Evolutionary conservation across 2,888 invertebrate species (phyloP).

Genomic region (Cheilosia pagana): DNA sequence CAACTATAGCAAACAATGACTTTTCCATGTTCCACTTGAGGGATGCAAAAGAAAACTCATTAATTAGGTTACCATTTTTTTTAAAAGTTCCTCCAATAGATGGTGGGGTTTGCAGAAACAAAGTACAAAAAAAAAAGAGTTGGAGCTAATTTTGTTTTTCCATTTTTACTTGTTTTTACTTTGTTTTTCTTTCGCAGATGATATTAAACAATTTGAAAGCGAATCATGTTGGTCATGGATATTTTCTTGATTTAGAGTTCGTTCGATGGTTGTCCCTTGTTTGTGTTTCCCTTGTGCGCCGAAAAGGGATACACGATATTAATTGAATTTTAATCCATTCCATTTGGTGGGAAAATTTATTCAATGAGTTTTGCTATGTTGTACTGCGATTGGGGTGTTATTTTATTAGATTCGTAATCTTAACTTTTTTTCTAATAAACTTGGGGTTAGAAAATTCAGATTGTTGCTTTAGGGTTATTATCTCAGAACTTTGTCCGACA

Average conservation of each 20-base stretch:
- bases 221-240: constrained; percentile 7
- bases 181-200: constrained; percentile 17
- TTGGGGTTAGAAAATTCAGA: too few relatives aligned
- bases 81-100: constrained; percentile 48
- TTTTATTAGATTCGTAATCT: too few relatives aligned
- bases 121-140: constrained; percentile 3
- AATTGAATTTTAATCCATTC: neutral
- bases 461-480: too few relatives aligned
- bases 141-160: constrained; percentile 16
- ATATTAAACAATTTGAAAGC: constrained; percentile 26
- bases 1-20: constrained; percentile 61
- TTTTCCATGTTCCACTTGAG: constrained; percentile 52
- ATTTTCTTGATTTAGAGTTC: constrained; percentile 12
- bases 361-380: neutral
- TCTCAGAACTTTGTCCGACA: too few relatives aligned
- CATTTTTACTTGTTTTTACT: neutral
- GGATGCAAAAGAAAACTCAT: constrained; percentile 66
- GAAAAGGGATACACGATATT: neutral
- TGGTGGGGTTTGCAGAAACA: neutral
- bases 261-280: neutral
- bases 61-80: constrained; percentile 72
- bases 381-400: too few relatives aligned
- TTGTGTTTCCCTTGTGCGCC: constrained; percentile 13
- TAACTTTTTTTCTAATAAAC: too few relatives aligned
- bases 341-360: neutral